Conservation (phyloP, 2,888 invertebrate genomes). For the Lymantria monacha region DNA sequence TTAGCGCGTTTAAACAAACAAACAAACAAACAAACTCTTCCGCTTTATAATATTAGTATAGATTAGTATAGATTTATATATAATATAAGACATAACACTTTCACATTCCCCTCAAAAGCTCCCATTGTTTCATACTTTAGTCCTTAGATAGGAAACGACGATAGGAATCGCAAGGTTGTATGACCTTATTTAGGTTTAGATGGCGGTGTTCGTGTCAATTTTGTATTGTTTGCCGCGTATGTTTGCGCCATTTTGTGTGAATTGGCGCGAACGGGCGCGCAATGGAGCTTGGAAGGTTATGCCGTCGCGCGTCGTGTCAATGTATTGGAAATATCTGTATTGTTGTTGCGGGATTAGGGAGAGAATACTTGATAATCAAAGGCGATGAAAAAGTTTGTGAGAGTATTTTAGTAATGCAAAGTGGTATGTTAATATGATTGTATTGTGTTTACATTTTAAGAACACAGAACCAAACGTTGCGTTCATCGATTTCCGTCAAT, state of each 20-base stretch:
- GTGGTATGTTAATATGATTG: too few relatives aligned
- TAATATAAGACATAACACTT: too few relatives aligned
- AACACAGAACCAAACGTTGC: too few relatives aligned
- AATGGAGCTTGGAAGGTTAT: constrained; percentile 14
- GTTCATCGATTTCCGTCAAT: too few relatives aligned
- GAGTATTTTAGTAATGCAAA: too few relatives aligned
- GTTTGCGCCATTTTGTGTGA: constrained; percentile 15
- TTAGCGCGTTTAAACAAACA: too few relatives aligned
- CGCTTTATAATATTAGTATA: too few relatives aligned
- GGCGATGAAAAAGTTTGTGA: constrained; percentile 15
- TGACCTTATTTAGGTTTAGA: constrained; percentile 17
- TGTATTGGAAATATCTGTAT: constrained; percentile 32
- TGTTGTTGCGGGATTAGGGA: constrained; percentile 15
- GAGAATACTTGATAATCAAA: constrained; percentile 22
- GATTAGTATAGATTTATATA: too few relatives aligned
- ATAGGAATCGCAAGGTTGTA: constrained; percentile 22
- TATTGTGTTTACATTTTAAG: too few relatives aligned
- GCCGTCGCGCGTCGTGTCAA: constrained; percentile 11
- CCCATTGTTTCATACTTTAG: constrained; percentile 13
- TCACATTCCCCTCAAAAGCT: too few relatives aligned
- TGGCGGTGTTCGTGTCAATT: constrained; percentile 19
- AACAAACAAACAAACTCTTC: too few relatives aligned
- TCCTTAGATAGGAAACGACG: constrained; percentile 15
- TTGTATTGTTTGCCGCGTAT: constrained; percentile 25
- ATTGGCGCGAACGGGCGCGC: constrained; percentile 20